Conservation (phyloP, 1,140 invertebrate species). For the Neotoxoptera formosana region DNA sequence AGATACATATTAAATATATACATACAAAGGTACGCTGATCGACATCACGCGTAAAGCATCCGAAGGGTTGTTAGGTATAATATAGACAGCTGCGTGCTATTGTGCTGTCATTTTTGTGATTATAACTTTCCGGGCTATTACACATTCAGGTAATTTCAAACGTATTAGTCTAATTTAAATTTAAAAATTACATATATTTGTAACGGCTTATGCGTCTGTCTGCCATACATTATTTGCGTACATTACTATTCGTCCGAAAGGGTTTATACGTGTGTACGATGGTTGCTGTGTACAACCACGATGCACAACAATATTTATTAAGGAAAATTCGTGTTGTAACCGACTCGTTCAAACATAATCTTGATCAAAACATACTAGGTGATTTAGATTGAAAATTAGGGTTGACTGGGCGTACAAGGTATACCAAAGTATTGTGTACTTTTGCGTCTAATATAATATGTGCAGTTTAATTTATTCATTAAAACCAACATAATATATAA, state of each 20-base stretch:
- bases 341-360: background rate
- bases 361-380: background rate
- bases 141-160: conserved; percentile 50
- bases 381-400: background rate
- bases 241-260: background rate
- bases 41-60: background rate
- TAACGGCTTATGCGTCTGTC: conserved; percentile 40
- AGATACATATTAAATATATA: background rate
- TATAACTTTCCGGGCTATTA: conserved; percentile 54
- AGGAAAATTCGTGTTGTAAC: background rate
- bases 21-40: background rate
- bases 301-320: background rate
- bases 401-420: background rate
- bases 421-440: too few species aligned
- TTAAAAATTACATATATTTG: conserved; percentile 11
- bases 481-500: background rate
- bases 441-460: too few species aligned
- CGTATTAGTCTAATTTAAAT: conserved; percentile 51
- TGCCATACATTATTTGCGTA: background rate
- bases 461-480: too few species aligned
- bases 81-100: background rate
- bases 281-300: background rate
- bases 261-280: background rate
- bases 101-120: conserved; percentile 43
- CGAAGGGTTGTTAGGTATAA: conserved; percentile 18